Evolutionary conservation across 1,140 invertebrate species (phyloP), one percentile per base, ranked within the genome.

Genomic region (Notospermus geniculatus): DNA sequence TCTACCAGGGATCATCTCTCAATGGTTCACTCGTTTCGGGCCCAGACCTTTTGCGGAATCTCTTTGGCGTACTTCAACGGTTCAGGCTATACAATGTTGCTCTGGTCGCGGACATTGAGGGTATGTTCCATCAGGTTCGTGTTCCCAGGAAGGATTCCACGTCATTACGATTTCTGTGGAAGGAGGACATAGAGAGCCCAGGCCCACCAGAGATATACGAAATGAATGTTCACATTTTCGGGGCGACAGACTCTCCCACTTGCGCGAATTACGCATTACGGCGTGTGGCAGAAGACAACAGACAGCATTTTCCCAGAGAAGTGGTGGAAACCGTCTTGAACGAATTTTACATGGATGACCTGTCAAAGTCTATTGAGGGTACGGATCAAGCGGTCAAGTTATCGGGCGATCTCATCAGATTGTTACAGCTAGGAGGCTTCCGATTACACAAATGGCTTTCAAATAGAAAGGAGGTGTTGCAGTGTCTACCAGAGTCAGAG

Each of bases 21-120:
- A 76, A 78, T 57, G 54, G 69, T 11, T 23, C 45, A 9, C 45
- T 76, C 11, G 41, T 69, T 0, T 19, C 60, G 2, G 74, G 76
- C 11, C 80, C 82, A 13, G 74, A 74, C 57, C 55, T 84, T 0
- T 79, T 82, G 64, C 72, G 54, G 50, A 53, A 19, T 43, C 50
- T 74, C 11, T 36, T 71, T 22, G 70, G 63, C 27, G 65, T 72
- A 13, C 61, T 73, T n/a, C 32, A 64, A 1, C 56, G 61, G 19
- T 72, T 72, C 54, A 43, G 71, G 5, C 13, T 61, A 41, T 56
- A 67, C 28, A 55, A 39, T 13, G 60, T 73, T 11, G 70, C 70
- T 13, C 17, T 71, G 1, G 57, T 63, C n/a, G 52, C 55, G 17
- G 59, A 66, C 57, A 66, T 70, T 2, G 43, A 68, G n/a, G 32